phyloP scores from a whole-genome alignment of 64 coral and sea anemone species.

The Orbicella faveolata region DNA sequence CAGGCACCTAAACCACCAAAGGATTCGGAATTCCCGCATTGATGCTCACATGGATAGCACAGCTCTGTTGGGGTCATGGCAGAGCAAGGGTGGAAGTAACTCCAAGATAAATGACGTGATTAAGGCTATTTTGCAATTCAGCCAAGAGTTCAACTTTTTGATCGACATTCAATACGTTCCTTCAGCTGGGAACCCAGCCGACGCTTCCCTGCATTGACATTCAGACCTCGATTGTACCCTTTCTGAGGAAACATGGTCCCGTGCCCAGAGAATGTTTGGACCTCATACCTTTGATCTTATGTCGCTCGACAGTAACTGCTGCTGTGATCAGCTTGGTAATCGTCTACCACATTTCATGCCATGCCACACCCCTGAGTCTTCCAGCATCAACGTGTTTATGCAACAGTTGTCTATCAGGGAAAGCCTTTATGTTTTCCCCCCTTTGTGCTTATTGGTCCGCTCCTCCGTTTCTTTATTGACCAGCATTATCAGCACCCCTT shows the following conservation, averaged over 20 bases:
- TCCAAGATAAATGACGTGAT: neutral
- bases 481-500: neutral
- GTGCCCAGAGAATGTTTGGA: neutral
- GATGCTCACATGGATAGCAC: no score
- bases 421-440: constrained; percentile 62
- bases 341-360: no score
- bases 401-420: neutral
- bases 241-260: neutral
- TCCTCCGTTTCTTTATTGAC: constrained; percentile 1
- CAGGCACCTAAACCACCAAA: no score
- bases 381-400: constrained; percentile 25
- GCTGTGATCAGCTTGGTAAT: neutral
- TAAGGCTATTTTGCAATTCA: neutral
- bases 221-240: constrained; percentile 13
- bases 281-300: constrained; percentile 23
- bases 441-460: constrained; percentile 21
- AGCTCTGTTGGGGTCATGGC: no score
- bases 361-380: neutral
- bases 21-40: no score
- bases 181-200: neutral
- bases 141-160: neutral
- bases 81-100: no score
- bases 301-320: constrained; percentile 28
- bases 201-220: neutral
- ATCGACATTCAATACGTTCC: constrained; percentile 6